Conservation (phyloP, 2,113 vertebrate species). For the Plectropomus leopardus region DNA sequence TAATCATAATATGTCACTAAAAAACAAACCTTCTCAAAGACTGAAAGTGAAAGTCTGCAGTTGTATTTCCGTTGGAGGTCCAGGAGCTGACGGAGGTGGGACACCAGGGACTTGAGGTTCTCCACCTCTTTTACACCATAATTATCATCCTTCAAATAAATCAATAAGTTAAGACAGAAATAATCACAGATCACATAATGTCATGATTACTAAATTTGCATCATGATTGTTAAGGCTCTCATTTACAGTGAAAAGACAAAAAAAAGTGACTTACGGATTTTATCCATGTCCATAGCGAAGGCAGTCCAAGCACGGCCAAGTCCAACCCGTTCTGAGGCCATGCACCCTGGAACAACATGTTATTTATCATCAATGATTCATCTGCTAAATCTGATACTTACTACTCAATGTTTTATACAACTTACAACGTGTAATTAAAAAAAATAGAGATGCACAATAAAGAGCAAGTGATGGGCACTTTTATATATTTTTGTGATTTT, state of each 20-base stretch:
- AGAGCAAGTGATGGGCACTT: too few relatives aligned
- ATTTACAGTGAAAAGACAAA: not conserved
- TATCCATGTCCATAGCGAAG: conserved; percentile 86
- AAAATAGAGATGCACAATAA: too few relatives aligned
- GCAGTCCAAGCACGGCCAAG: conserved; percentile 89
- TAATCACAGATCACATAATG: not conserved
- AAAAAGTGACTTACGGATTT: conserved; percentile 84
- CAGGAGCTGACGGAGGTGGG: conserved; percentile 88
- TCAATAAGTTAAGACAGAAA: conserved; percentile 3
- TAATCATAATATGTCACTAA: not conserved
- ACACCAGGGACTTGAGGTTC: conserved; percentile 88
- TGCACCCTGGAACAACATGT: conserved; percentile 81
- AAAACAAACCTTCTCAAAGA: conserved; percentile 92
- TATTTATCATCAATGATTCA: not conserved
- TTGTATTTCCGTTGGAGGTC: conserved; percentile 91
- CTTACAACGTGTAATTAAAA: too few relatives aligned
- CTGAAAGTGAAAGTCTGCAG: conserved; percentile 91
- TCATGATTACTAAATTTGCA: not conserved
- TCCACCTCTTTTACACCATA: conserved; percentile 86
- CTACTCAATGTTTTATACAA: too few relatives aligned
- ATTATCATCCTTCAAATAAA: conserved; percentile 83
- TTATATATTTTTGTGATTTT: too few relatives aligned
- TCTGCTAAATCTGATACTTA: too few relatives aligned
- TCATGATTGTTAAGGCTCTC: not conserved
- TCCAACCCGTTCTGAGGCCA: conserved; percentile 97